A percentile compares a stretch with the other conserved stretches of the same genome.
Conservation (phyloP, 64 coral and sea anemone species). For the Exaiptasia diaphana region DNA sequence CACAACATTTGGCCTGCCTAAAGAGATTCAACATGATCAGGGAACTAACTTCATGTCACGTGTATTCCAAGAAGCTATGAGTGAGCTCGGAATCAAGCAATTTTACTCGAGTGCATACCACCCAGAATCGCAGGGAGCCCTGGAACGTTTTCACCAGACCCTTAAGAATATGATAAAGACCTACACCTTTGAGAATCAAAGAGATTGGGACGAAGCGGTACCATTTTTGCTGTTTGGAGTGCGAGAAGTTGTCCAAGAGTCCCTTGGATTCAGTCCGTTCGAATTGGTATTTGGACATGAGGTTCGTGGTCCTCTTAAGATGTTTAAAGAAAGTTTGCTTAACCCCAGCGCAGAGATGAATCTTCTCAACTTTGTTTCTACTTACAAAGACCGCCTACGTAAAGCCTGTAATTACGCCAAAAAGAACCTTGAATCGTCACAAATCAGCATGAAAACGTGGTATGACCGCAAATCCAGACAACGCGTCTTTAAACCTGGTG, state of each 20-base stretch:
- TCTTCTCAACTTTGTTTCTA: not conserved
- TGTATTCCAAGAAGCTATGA: constrained; percentile 57
- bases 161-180: not conserved
- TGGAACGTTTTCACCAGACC: not conserved
- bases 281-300: no score
- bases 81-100: constrained; percentile 32
- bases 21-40: constrained; percentile 41
- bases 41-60: no score
- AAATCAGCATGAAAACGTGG: not conserved
- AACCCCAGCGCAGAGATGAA: not conserved
- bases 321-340: not conserved
- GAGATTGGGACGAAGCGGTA: not conserved
- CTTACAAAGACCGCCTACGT: not conserved
- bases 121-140: not conserved
- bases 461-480: not conserved
- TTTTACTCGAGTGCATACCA: no score
- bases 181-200: not conserved
- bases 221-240: not conserved
- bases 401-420: not conserved
- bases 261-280: not conserved
- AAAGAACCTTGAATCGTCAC: not conserved
- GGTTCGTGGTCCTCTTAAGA: not conserved
- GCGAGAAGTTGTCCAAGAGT: not conserved
- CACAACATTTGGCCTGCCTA: constrained; percentile 19
- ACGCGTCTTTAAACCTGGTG: no score